Base-by-base conservation (phyloP, 2,888 invertebrate genomes). In the Andrena fulva region DNA sequence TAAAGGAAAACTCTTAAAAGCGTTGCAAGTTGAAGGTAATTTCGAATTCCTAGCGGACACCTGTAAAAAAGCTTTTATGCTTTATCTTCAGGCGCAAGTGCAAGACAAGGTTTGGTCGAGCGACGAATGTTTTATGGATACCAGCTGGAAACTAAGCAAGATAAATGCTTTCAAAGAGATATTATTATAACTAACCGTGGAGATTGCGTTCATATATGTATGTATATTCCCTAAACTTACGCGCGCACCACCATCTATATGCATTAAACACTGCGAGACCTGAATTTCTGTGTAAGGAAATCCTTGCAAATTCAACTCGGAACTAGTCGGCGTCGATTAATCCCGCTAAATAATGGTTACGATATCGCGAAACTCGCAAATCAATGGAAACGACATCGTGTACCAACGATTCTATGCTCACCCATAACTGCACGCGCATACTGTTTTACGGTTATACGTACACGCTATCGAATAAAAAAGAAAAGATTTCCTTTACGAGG, bases 51-150 rank as follows among this genome's bases (percentile, higher is more conserved):
- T 29, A 20, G 24, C 8, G n/a, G 20, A 2, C 24, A n/a, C 6
- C 3, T 1, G 6, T 29, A 24, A 20, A 56, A 56, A 73, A 73
- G 56, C 73, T 73, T 54, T 72, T 27, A 27, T n/a, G 12, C 6
- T 27, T 10, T 7, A 10, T 20, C 12, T 35, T 68, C 12, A 35
- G 54, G 16, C 33, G 0, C 24, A 12, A n/a, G 50, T 31, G n/a
- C n/a, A 31, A 70, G 31, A 6, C n/a, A 12, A 60, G 12, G 20
- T 42, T 60, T 60, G 31, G 50, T 16, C 16, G 20, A 12, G 16
- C n/a, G 6, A 12, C 31, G 16, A 50, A 50, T 33, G 7, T 24
- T 62, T 62, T n/a, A 24, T 31, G 16, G 2, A 8, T 42, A 27
- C 6, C 35, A 16, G 35, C 10, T n/a, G 29, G 20, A 12, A 29